Conservation (phyloP, 2,888 invertebrate species). For the Chalcis sispes region DNA sequence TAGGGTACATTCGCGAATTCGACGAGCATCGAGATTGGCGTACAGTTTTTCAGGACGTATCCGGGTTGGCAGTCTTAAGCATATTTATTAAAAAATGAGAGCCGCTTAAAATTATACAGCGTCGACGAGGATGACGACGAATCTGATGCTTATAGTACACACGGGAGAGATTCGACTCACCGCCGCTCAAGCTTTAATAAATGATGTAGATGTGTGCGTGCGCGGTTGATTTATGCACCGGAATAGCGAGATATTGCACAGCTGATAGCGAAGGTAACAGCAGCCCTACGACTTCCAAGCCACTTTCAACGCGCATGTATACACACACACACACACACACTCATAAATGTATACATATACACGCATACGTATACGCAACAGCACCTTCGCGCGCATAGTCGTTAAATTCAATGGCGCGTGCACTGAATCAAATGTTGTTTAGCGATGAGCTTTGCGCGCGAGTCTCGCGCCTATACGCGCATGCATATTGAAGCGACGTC, state of each 20-base stretch:
- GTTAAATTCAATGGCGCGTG: slow-evolving; percentile 65
- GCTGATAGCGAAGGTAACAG: slow-evolving; percentile 52
- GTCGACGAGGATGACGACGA: slow-evolving; percentile 3
- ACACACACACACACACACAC: slow-evolving; percentile 10
- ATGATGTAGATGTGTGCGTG: slow-evolving; percentile 60
- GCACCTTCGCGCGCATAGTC: slow-evolving; percentile 51
- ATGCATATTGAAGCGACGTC: slow-evolving; percentile 24
- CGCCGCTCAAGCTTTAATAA: slow-evolving; percentile 67
- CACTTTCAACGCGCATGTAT: slow-evolving; percentile 53
- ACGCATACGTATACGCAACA: slow-evolving; percentile 28
- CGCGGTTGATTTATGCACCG: slow-evolving; percentile 66
- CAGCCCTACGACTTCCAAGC: slow-evolving; percentile 59
- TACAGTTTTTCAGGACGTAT: slow-evolving; percentile 6
- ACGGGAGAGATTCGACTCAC: slow-evolving; percentile 65
- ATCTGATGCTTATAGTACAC: slow-evolving; percentile 33
- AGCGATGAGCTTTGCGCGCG: slow-evolving; percentile 41
- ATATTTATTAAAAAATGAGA: slow-evolving; percentile 8
- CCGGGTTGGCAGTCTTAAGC: background rate
- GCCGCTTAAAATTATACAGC: slow-evolving; percentile 37
- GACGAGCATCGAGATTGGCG: background rate
- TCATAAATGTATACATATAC: background rate
- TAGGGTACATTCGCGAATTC: too few species aligned
- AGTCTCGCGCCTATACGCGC: slow-evolving; percentile 3
- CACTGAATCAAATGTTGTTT: slow-evolving; percentile 51
- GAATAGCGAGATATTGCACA: slow-evolving; percentile 61